Base-by-base conservation (phyloP, 2,113 vertebrate genomes). In the Oriolus oriolus region DNA sequence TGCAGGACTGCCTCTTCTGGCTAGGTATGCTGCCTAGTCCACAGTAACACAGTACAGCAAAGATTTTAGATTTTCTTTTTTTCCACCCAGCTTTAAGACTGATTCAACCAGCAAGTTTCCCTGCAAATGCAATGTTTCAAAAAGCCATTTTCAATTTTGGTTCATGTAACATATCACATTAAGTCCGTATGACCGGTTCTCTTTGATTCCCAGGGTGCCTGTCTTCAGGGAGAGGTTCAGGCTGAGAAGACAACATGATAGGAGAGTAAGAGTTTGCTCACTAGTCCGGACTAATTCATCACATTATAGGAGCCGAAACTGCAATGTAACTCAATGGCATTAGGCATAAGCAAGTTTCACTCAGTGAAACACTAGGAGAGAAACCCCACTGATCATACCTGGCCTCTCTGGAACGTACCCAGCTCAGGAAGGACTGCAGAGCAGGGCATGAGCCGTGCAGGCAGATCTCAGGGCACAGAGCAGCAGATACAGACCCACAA, bases 371-470 rank as follows among this genome's bases (percentile, higher is more conserved):
- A 13, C 28, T 30, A 52, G 54, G 17, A 75, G 37, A 69, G 31
- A 65, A 86, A 49, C 4, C 4, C 8, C 27, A 39, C 23, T 22
- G 54, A 19, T 26, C 74, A 21, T 4, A 49, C 27, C 15, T 73
- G 59, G 18, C n/a, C 39, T 75, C 39, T n/a, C 59, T 56, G 42
- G 33, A 57, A 37, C 0, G 0, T 1, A 18, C 12, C 18, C 14
- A n/a, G 68, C 10, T 70, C 1, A 3, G 54, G 44, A 73, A 66
- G 31, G 59, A 28, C 45, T 57, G 44, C 50, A 65, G 81, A 39
- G 22, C 42, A 22, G 31, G 14, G 15, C n/a, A 50, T 0, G 0
- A 49, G 63, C 30, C 1, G 1, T 28, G 19, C 16, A 54, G 47
- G 47, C 79, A 79, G 37, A 61, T n/a, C 24, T 70, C 47, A 9